These are phyloP conservation scores for Lutjanus erythropterus DNA, from an alignment of 2,113 vertebrate genomes.

Conservation along the genomic window DNA sequence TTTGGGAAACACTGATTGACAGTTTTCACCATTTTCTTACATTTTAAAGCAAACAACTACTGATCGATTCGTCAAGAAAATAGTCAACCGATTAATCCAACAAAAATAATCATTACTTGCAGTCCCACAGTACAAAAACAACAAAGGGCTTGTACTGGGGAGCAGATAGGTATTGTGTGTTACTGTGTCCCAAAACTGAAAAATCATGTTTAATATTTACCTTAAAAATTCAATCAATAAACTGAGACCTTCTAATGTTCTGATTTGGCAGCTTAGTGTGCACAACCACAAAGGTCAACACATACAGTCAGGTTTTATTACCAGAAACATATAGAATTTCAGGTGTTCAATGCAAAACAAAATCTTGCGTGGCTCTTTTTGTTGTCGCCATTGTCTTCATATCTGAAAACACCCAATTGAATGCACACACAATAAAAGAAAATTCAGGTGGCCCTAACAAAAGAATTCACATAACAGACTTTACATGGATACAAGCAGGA, in stretches of 20 bases:
- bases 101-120: no score
- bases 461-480: not conserved
- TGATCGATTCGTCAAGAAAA: no score
- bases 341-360: not conserved
- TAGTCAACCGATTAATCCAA: no score
- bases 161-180: not conserved
- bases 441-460: slow-evolving; percentile 6
- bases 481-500: slow-evolving; percentile 13
- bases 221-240: not conserved
- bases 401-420: not conserved
- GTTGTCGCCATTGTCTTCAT: slow-evolving; percentile 28
- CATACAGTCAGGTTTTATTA: not conserved
- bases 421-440: no score
- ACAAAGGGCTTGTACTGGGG: not conserved
- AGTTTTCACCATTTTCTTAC: no score
- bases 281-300: not conserved
- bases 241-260: not conserved
- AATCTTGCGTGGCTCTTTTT: not conserved
- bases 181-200: not conserved
- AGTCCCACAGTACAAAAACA: no score
- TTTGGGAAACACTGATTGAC: no score
- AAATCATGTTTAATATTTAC: not conserved
- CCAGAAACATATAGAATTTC: slow-evolving; percentile 32
- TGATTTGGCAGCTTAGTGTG: not conserved
- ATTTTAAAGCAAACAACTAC: no score